A percentile compares a stretch with the other conserved stretches of the same genome.
These are phyloP conservation scores for Asbolus verrucosus DNA, from an alignment of 1,140 invertebrate genomes.

Conservation along the genomic window DNA sequence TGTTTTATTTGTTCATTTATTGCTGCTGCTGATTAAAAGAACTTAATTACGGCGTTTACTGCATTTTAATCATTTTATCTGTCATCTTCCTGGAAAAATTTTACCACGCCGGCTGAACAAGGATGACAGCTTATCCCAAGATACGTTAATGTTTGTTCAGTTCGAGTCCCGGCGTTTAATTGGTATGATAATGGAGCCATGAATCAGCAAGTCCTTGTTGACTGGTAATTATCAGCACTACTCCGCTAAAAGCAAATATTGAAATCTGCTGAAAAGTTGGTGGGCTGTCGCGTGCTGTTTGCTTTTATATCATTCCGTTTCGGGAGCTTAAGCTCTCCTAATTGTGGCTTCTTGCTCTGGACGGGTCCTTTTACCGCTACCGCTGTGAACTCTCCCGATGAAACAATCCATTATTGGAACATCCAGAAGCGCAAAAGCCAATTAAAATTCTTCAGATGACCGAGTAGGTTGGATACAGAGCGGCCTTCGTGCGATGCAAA, in stretches of 20 bases:
- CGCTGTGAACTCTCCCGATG: background rate
- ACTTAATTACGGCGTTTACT: conserved; percentile 14
- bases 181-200: conserved; percentile 35
- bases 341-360: conserved; percentile 20
- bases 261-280: conserved; percentile 26
- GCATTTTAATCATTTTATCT: conserved; percentile 22
- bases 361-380: background rate
- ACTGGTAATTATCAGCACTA: conserved; percentile 35
- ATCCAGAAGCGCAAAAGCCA: conserved; percentile 27
- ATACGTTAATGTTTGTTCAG: conserved; percentile 19
- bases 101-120: no score
- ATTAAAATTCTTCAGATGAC: conserved; percentile 31
- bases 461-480: no score
- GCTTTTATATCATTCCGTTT: conserved; percentile 18
- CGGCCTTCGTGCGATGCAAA: conserved; percentile 27
- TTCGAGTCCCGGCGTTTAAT: conserved; percentile 1
- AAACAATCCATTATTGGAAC: conserved; percentile 3
- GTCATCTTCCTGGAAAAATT: no score
- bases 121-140: conserved; percentile 23
- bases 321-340: background rate
- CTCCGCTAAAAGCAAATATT: conserved; percentile 26
- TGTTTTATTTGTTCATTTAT: conserved; percentile 37
- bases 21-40: background rate
- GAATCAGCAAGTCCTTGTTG: conserved; percentile 35
- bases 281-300: conserved; percentile 29